Evolutionary conservation across 2,888 invertebrate species (phyloP), one percentile per base, ranked within the genome.

Genomic region (Automeris io): DNA sequence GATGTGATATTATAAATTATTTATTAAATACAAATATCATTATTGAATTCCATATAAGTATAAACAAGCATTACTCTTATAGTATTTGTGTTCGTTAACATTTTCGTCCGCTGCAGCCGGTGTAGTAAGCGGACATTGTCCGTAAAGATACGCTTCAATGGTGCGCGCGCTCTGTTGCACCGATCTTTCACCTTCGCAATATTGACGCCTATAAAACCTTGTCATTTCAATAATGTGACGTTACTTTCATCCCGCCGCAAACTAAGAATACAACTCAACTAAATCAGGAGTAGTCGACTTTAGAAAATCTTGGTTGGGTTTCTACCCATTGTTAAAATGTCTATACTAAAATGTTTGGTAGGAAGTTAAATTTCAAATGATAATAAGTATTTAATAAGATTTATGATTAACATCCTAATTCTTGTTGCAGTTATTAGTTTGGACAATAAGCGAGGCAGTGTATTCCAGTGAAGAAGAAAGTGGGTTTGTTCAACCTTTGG

Each of bases 171-270:
- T 71, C 74, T 61, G 77, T 83, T 83, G 83, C 85, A 61, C 70
- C 74, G 76, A 75, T 85, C 85, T 82, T 82, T 82, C 82, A 78
- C 85, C 86, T 82, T 75, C 86, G 85, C 86, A 85, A 86, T 73
- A 79, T 70, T 82, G 67, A 79, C 80, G 83, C 77, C 85, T 86
- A 86, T 86, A 86, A 85, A 86, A 85, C 81, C 69, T 80, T 81
- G 83, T 77, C 81, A 75, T 74, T 80, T 69, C 75, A 73, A 80
- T 75, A 74, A 69, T 79, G 62, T 77, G 61, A 73, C 78, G 81
- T 76, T 86, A 86, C 85, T 86, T 86, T 86, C 81, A 81, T 85
- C 73, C 70, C 71, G 64, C 68, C 71, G 54, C 69, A 75, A 79
- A 72, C 72, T 66, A 74, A 73, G 81, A 74, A 76, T 71, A 78